Evolutionary conservation across 1,140 invertebrate species (phyloP), one percentile per base, ranked within the genome.

Genomic region (Bombus confusus): DNA sequence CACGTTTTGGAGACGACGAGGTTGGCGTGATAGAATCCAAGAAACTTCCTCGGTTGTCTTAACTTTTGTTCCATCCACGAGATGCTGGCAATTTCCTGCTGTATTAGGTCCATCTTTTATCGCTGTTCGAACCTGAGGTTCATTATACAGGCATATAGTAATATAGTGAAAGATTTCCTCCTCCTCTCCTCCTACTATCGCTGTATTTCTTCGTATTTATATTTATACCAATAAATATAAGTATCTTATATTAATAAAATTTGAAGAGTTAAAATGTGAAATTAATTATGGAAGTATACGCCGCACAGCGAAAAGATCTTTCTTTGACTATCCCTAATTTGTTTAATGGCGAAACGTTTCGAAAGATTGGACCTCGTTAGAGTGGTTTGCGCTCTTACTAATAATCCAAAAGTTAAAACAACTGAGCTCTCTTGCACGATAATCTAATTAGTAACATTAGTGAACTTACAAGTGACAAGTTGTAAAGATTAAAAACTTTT

Each of bases 331-430:
- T 72, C 25, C 1, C 34, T 37, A 15, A 25, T 72, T 41, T 71
- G 22, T 8, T 37, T 59, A 39, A 9, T 37, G 34, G 25, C 15
- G 28, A 41, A 31, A 59, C 15, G 28, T 59, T 59, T 76, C 13
- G 15, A 59, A 59, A 76, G 34, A 37, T 39, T 66, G 77, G 41
- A 68, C 59, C 57, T 68, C 34, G 25, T 22, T 37, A 0, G 37
- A 69, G 13, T 68, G 31, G 25, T 43, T 78, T 41, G 4, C 10
- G 18, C 28, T 13, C 9, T 28, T 22, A 52, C 52, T 12, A 37
- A 41, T 37, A 68, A 43, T 31, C 66, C 37, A 79, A 59, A 84
- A 71, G 52, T 41, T 78, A 71, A 71, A 57, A 66, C 66, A 71
- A 71, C 64, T n/a, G 12, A n/a, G 59, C 59, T 13, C 59, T n/a